Base-by-base conservation (phyloP, 2,888 invertebrate genomes). In the Apotomis betuletana region DNA sequence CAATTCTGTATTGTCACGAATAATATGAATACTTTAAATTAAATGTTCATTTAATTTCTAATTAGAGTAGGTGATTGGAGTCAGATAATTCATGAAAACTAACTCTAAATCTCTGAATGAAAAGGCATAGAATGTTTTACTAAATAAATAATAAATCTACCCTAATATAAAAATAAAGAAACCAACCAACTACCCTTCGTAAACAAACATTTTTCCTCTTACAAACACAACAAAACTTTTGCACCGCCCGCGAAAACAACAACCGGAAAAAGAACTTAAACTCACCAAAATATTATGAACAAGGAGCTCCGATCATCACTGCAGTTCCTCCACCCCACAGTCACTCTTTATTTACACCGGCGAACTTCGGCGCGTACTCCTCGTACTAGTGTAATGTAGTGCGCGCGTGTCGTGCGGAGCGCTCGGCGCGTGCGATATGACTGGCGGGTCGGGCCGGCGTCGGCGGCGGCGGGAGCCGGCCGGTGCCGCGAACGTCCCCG, bases 281-380 rank as follows among this genome's bases (percentile, higher is more conserved):
- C 84, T 84, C 70, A 85, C 86, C 83, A 65, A 82, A 80, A 80
- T 77, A 75, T 76, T 74, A 80, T 77, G 77, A 77, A 70, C 69
- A 75, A 69, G 63, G 64, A 38, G 67, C 67, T 76, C 77, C 79
- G 77, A 78, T 78, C 82, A 83, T 80, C 80, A 81, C 84, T 79
- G 79, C 78, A 78, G 79, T 80, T 83, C 81, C 84, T 81, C 79
- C 74, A 80, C 76, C 27, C 41, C 41, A 41, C 41, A 79, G 78
- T 77, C 81, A 83, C 81, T 83, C 84, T 41, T 41, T 41, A 41
- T 41, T 6, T 6, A 41, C 41, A 41, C 41, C 41, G 41, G 41
- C 41, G 6, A 49, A 49, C 49, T 49, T 49, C 49, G 49, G 49
- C 27, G 27, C 27, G 27, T 27, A 15, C 15, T 15, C 15, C 15